Evolutionary conservation across 2,888 invertebrate genomes (phyloP).

Genomic region (Hemaris fuciformis): DNA sequence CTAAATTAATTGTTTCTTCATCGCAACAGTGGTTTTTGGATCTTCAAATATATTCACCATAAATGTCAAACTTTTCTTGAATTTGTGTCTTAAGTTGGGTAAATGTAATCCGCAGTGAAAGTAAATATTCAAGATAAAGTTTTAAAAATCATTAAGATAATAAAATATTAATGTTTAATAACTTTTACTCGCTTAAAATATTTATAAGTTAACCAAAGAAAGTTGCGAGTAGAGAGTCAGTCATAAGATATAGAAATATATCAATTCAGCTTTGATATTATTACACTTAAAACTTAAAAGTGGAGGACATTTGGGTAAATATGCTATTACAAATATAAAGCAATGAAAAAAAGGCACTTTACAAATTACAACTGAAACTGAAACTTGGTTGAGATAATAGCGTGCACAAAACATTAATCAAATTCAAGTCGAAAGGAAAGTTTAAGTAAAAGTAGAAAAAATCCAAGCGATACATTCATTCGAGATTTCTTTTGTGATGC

Average conservation of each 20-base stretch:
- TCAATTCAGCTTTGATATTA: neutral
- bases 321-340: too few relatives aligned
- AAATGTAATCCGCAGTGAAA: neutral
- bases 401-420: neutral
- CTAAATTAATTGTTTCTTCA: neutral
- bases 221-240: neutral
- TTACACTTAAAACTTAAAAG: neutral
- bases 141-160: neutral
- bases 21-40: neutral
- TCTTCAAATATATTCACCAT: neutral
- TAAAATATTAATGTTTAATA: neutral
- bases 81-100: neutral
- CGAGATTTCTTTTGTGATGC: conserved; percentile 11
- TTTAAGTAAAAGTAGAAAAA: conserved; percentile 63
- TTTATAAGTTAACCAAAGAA: neutral
- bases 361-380: neutral
- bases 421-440: conserved; percentile 45
- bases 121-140: neutral
- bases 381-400: neutral
- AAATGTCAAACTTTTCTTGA: too few relatives aligned
- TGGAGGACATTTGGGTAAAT: too few relatives aligned
- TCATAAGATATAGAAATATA: neutral
- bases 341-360: neutral
- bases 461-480: conserved; percentile 36
- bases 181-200: neutral